Conservation (phyloP, 2,797 vertebrate genomes). For the Lophius americanus region DNA sequence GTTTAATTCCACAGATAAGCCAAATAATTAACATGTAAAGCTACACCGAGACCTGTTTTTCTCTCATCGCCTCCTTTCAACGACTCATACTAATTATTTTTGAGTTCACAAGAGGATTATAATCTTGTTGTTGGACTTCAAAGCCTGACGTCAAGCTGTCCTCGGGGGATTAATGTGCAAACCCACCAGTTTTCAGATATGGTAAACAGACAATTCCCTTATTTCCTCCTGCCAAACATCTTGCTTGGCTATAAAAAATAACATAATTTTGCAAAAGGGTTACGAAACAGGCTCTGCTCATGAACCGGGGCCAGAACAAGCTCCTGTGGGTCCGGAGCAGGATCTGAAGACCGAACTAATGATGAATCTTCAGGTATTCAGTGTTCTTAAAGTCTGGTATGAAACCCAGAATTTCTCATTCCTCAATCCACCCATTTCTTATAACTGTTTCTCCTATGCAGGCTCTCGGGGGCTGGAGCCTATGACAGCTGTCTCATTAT, state of each 20-base stretch:
- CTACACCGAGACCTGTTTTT: slow-evolving; percentile 16
- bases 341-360: not conserved
- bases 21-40: slow-evolving; percentile 50
- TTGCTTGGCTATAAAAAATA: slow-evolving; percentile 27
- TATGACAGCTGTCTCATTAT: too few relatives aligned
- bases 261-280: slow-evolving; percentile 29
- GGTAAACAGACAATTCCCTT: slow-evolving; percentile 57
- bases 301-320: not conserved
- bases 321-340: not conserved
- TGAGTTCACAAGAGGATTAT: slow-evolving; percentile 57
- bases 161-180: slow-evolving; percentile 39
- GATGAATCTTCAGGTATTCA: not conserved
- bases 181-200: slow-evolving; percentile 31
- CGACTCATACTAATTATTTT: slow-evolving; percentile 57
- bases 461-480: too few relatives aligned
- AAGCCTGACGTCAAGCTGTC: slow-evolving; percentile 53
- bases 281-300: slow-evolving; percentile 26
- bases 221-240: slow-evolving; percentile 39
- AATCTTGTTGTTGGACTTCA: slow-evolving; percentile 59
- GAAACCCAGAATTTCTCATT: not conserved
- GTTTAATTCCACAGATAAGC: slow-evolving; percentile 44
- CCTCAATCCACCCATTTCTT: too few relatives aligned
- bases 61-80: slow-evolving; percentile 30
- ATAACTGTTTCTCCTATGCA: too few relatives aligned
- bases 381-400: too few relatives aligned